These are phyloP conservation scores for Gila orcuttii DNA, from an alignment of 2,113 vertebrate species.

Conservation along the genomic window DNA sequence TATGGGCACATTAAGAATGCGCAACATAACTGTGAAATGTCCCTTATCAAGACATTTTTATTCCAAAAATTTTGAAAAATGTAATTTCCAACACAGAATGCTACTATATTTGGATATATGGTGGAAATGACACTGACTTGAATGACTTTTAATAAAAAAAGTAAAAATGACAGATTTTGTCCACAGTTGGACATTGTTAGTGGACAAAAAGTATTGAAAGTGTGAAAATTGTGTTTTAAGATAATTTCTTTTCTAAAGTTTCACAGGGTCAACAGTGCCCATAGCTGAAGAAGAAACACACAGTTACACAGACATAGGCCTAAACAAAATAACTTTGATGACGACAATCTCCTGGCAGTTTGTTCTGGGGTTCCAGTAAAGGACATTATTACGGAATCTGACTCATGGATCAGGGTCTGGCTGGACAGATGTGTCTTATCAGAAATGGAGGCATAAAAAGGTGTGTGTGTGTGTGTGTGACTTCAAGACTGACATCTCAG, in stretches of 20 bases:
- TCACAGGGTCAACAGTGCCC: neutral
- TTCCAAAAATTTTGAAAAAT: neutral
- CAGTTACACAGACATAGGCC: conserved; percentile 21
- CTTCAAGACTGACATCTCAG: neutral
- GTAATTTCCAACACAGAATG: neutral
- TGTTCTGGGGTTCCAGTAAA: conserved; percentile 41
- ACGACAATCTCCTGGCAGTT: conserved; percentile 7
- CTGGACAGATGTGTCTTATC: conserved; percentile 41
- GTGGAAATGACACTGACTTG: neutral
- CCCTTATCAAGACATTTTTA: neutral
- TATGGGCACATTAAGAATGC: neutral
- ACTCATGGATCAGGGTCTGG: conserved; percentile 25
- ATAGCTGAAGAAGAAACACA: conserved; percentile 4
- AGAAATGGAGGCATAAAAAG: conserved; percentile 23
- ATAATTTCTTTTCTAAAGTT: neutral
- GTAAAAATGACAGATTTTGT: neutral
- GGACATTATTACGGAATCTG: conserved; percentile 28
- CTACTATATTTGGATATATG: neutral
- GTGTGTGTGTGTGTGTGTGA: neutral
- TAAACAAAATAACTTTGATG: conserved; percentile 17
- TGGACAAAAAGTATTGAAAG: neutral
- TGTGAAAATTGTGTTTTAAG: neutral
- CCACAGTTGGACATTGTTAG: neutral
- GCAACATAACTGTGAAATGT: neutral
- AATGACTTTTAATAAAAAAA: neutral